A percentile compares a stretch with the other conserved stretches of the same genome.
These are phyloP conservation scores for Magallana nippona DNA, from an alignment of 2,888 invertebrate species.

Conservation along the genomic window DNA sequence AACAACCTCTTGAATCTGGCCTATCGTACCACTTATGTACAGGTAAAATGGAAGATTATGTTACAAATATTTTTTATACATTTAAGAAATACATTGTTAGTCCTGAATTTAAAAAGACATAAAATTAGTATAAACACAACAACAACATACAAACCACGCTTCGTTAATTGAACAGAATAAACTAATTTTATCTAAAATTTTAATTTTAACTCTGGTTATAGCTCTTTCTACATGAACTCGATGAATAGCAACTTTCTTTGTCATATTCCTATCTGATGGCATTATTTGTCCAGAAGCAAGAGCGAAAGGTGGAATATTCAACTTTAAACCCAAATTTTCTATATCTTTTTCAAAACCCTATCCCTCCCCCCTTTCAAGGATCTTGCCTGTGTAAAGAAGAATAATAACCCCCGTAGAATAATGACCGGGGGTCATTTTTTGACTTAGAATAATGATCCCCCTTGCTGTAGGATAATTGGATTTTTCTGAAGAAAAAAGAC, in stretches of 20 bases:
- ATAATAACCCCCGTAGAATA: too few species aligned
- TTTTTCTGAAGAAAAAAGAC: too few species aligned
- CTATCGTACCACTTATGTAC: not conserved
- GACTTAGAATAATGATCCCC: too few species aligned
- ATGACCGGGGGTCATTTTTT: too few species aligned
- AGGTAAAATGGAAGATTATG: not conserved
- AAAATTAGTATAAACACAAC: not conserved
- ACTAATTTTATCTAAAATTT: slow-evolving; percentile 41
- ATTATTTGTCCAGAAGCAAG: slow-evolving; percentile 35
- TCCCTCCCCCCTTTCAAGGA: slow-evolving; percentile 35
- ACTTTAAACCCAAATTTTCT: slow-evolving; percentile 37
- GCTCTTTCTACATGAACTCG: slow-evolving; percentile 44
- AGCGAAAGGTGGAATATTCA: slow-evolving; percentile 48
- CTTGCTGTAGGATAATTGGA: too few species aligned
- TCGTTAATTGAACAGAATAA: not conserved
- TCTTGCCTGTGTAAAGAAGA: too few species aligned
- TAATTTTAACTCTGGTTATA: slow-evolving; percentile 36
- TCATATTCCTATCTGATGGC: slow-evolving; percentile 36
- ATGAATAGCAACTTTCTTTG: slow-evolving; percentile 46
- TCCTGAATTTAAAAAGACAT: not conserved
- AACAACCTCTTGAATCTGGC: not conserved
- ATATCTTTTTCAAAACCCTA: slow-evolving; percentile 50
- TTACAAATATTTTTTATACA: not conserved
- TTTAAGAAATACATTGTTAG: not conserved
- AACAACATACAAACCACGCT: not conserved